These are phyloP conservation scores for Panagrolaimus sp. DNA, from an alignment of 1,140 invertebrate genomes.

Conservation along the genomic window DNA sequence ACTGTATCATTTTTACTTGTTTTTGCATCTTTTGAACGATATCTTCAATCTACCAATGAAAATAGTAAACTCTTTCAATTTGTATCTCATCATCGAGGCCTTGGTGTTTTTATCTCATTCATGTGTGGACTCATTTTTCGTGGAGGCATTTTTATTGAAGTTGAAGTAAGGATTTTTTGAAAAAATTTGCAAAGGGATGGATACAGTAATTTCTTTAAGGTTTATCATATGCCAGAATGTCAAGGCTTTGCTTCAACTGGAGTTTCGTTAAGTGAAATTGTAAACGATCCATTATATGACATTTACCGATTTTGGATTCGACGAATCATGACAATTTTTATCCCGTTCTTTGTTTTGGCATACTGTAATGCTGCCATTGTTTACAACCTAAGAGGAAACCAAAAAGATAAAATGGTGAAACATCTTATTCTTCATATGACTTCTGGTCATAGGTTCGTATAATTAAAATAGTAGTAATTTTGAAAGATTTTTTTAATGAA, in stretches of 20 bases:
- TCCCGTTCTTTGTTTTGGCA: constrained; percentile 50
- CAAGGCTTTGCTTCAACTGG: constrained; percentile 35
- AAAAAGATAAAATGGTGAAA: constrained; percentile 40
- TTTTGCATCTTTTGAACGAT: constrained; percentile 48
- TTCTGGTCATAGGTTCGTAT: constrained; percentile 33
- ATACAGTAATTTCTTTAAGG: constrained; percentile 19
- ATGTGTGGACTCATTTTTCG: constrained; percentile 38
- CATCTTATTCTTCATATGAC: constrained; percentile 42
- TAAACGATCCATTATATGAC: constrained; percentile 35
- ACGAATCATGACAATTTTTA: constrained; percentile 47
- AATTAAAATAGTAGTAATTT: background rate
- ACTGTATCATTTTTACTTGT: constrained; percentile 47
- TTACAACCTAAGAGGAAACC: constrained; percentile 38
- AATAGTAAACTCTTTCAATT: constrained; percentile 1
- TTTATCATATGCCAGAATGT: constrained; percentile 26
- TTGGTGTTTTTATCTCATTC: constrained; percentile 39
- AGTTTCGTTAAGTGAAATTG: constrained; percentile 24
- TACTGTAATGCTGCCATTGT: constrained; percentile 49
- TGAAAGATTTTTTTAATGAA: constrained; percentile 18
- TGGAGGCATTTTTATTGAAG: constrained; percentile 51
- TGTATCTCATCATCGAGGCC: constrained; percentile 33
- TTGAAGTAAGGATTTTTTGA: constrained; percentile 37
- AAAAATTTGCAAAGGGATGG: background rate
- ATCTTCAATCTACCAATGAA: constrained; percentile 44
- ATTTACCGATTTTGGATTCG: constrained; percentile 50